Base-by-base conservation (phyloP, 2,113 vertebrate genomes). In the Zosterops borbonicus region DNA sequence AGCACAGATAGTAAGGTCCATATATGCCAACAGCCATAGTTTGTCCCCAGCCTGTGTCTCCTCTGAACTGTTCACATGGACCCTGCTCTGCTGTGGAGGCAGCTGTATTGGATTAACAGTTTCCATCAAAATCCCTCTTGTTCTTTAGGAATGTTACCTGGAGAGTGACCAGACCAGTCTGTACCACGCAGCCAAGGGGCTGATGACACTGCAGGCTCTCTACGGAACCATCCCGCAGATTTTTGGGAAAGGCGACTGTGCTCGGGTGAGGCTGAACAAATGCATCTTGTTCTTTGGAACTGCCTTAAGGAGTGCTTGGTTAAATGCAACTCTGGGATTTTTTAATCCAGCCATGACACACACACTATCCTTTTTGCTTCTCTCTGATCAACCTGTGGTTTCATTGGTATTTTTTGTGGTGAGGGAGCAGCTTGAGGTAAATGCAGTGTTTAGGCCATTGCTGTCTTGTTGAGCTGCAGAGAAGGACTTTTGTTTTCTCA, bases 191-290 rank as follows among this genome's bases (percentile, higher is more conserved):
- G 99, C 99, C 42, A 99, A 99, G 97, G 99, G 99, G 50, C 98
- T 99, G 90, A 99, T 99, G 98, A 99, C 99, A 0, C 95, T 99
- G 92, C 99, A 99, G 95, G 99, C 99, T 1, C 98, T 99, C 58
- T 99, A 99, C 0, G 99, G 99, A 77, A 99, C 99, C 14, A 99
- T 99, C 94, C 99, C 99, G 0, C 99, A 99, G 97, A 99, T 99
- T 81, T 99, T 98, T 77, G 99, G 99, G 53, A 99, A 99, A 96
- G 99, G 99, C 24, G 99, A 99, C 9, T 99, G 99, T 83, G 99
- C 99, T 41, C 97, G 99, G 98, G 99, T 99, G 92, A 98, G 98
- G 28, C 79, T 87, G 18, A 65, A 55, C 49, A 70, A 79, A 6
- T 16, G 12, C 3, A 5, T n/a, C 53, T 67, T 67, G 6, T 70